Percentiles rank a stretch among this genome's conserved stretches.
phyloP scores from a whole-genome alignment of 2,113 vertebrate species.

The Bubo bubo region DNA sequence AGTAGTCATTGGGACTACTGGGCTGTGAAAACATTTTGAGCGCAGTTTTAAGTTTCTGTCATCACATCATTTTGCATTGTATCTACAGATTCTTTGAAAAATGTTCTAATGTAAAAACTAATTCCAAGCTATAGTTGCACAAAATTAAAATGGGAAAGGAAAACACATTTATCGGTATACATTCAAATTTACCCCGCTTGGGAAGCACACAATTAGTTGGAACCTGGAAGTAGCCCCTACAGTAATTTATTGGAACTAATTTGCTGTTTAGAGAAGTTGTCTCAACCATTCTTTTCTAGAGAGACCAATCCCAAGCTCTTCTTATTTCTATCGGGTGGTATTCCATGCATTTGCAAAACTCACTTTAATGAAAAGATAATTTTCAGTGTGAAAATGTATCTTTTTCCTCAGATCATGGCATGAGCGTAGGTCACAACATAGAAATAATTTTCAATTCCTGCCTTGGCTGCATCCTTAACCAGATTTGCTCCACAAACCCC shows the following conservation, averaged over 20 bases:
- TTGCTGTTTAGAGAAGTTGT: not conserved
- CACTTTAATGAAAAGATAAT: not conserved
- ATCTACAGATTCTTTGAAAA: not conserved
- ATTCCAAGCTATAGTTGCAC: not conserved
- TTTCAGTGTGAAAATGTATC: not conserved
- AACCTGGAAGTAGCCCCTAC: not conserved
- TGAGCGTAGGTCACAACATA: not conserved
- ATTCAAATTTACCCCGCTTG: not conserved
- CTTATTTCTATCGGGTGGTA: not conserved
- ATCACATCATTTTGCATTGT: not conserved
- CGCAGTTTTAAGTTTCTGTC: conserved; percentile 23
- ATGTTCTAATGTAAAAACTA: not conserved
- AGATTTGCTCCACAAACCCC: not conserved
- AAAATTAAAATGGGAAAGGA: not conserved
- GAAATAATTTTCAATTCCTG: not conserved
- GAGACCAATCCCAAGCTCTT: not conserved
- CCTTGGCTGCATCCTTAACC: not conserved
- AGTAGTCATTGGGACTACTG: conserved; percentile 84
- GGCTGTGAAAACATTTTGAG: conserved; percentile 78
- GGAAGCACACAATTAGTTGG: not conserved
- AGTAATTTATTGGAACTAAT: not conserved
- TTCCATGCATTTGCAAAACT: not conserved
- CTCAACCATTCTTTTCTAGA: not conserved
- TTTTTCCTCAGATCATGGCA: not conserved
- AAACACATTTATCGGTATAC: not conserved